Evolutionary conservation across 2,113 vertebrate species (phyloP).

Genomic region (Python bivittatus): DNA sequence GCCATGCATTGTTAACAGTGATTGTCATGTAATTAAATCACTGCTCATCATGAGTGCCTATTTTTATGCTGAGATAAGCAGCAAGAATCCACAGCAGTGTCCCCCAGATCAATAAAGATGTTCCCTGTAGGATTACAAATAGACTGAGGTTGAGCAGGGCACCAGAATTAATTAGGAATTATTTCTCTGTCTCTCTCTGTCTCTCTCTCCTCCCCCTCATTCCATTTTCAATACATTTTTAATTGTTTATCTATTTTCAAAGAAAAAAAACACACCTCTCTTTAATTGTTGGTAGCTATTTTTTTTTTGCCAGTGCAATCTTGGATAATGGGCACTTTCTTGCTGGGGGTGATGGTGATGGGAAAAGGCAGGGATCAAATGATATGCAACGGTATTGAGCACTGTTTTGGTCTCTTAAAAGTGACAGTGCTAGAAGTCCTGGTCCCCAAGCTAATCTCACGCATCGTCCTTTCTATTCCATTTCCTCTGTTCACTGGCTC

Average conservation of each 20-base stretch:
- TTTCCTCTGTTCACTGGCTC: neutral
- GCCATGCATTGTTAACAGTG: conserved; percentile 89
- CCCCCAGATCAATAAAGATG: conserved; percentile 92
- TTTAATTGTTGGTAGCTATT: conserved; percentile 45
- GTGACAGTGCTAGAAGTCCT: neutral
- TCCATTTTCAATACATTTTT: conserved; percentile 81
- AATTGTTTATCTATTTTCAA: conserved; percentile 82
- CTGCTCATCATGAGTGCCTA: conserved; percentile 88
- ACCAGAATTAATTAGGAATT: conserved; percentile 91
- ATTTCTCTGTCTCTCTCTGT: conserved; percentile 77
- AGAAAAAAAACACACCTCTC: conserved; percentile 37
- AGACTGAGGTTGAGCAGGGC: conserved; percentile 84
- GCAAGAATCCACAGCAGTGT: conserved; percentile 81
- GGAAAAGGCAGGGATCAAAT: neutral
- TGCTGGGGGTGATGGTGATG: neutral
- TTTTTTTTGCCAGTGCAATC: conserved; percentile 6
- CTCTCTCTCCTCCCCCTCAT: conserved; percentile 38
- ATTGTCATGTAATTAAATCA: conserved; percentile 99
- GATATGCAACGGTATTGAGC: no score
- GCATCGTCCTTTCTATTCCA: neutral
- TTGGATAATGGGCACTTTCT: neutral
- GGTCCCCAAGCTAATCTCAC: neutral
- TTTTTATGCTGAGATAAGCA: conserved; percentile 94
- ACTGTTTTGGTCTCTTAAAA: neutral
- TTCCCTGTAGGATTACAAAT: conserved; percentile 90